These are phyloP conservation scores for Drosophila formosana DNA, from an alignment of 2,888 invertebrate species.

Conservation along the genomic window DNA sequence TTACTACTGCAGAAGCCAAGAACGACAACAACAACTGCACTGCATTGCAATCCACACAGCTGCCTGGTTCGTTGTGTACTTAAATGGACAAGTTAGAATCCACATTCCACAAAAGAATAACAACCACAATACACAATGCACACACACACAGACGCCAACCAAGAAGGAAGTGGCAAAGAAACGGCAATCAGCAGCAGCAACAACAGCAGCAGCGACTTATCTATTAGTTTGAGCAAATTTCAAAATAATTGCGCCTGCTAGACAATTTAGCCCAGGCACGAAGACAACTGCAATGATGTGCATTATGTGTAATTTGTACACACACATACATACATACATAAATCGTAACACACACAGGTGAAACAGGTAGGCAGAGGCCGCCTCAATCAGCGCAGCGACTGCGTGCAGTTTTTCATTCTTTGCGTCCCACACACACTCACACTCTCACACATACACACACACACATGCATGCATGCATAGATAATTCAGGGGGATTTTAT, in stretches of 20 bases:
- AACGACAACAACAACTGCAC: constrained; percentile 46
- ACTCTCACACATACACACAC: background rate
- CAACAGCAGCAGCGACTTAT: constrained; percentile 43
- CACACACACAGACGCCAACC: background rate
- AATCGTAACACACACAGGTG: constrained; percentile 13
- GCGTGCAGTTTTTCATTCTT: constrained; percentile 51
- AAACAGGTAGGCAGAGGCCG: constrained; percentile 34
- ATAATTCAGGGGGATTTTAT: constrained; percentile 38
- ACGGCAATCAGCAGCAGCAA: constrained; percentile 38
- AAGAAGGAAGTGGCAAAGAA: constrained; percentile 65
- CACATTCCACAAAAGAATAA: constrained; percentile 73
- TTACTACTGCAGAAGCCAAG: constrained; percentile 25
- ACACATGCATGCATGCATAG: constrained; percentile 1
- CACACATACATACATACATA: constrained; percentile 14
- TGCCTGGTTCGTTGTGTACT: constrained; percentile 58
- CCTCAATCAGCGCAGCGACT: constrained; percentile 27
- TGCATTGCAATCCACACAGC: constrained; percentile 32
- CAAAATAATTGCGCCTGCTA: constrained; percentile 73
- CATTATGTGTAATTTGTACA: constrained; percentile 59
- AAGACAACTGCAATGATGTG: constrained; percentile 56
- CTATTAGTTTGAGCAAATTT: constrained; percentile 76
- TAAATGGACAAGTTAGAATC: constrained; percentile 78
- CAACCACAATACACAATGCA: constrained; percentile 37
- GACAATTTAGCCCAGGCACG: constrained; percentile 52
- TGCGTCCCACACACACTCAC: constrained; percentile 46